These are phyloP conservation scores for Orgyia antiqua DNA, from an alignment of 2,888 invertebrate genomes.

Conservation along the genomic window DNA sequence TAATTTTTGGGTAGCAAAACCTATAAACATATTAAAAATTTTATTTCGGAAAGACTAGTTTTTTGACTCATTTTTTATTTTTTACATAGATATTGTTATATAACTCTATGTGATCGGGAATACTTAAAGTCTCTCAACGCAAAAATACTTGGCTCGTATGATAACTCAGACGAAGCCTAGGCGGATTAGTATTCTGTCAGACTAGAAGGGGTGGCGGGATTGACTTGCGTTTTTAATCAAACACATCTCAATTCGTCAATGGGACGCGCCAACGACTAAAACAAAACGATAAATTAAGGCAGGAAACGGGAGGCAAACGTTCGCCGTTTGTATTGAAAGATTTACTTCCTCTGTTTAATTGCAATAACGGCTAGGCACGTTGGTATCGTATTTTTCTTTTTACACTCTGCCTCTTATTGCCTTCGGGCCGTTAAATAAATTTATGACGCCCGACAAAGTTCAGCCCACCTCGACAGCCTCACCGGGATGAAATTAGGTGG, in stretches of 20 bases:
- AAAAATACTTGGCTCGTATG: too few relatives aligned
- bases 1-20: too few relatives aligned
- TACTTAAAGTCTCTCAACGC: too few relatives aligned
- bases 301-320: constrained; percentile 70
- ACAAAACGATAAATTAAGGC: constrained; percentile 77
- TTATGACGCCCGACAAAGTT: constrained; percentile 77
- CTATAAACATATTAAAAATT: too few relatives aligned
- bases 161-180: constrained; percentile 25
- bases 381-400: constrained; percentile 79
- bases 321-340: constrained; percentile 74
- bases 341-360: constrained; percentile 79
- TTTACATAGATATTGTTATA: too few relatives aligned
- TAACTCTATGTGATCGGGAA: too few relatives aligned
- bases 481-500: constrained; percentile 71
- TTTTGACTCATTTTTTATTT: too few relatives aligned
- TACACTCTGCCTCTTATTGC: constrained; percentile 77
- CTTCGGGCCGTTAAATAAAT: constrained; percentile 77
- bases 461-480: constrained; percentile 67
- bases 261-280: constrained; percentile 70
- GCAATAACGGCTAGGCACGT: constrained; percentile 79
- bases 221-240: constrained; percentile 71
- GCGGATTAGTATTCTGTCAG: constrained; percentile 39
- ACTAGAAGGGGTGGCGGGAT: constrained; percentile 54
- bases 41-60: too few relatives aligned
- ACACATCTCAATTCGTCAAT: constrained; percentile 74